Conservation (phyloP, 2,888 invertebrate species). For the Tenthredo distinguenda region DNA sequence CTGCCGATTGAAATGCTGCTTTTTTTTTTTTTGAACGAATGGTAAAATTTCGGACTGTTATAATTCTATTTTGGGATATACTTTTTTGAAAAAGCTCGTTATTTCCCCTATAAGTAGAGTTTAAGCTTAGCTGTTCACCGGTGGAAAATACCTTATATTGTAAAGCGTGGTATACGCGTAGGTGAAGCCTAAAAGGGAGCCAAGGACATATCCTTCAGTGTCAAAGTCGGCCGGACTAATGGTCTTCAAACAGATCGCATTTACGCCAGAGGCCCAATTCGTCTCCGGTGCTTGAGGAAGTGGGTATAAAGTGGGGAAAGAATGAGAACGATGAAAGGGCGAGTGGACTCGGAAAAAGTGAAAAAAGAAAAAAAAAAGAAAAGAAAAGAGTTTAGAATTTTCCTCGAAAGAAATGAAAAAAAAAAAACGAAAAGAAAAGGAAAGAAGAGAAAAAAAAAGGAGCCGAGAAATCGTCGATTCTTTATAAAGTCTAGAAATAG, state of each 20-base stretch:
- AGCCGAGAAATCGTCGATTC: conserved; percentile 26
- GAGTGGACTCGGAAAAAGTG: conserved; percentile 32
- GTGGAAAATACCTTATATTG: background rate
- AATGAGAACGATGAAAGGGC: conserved; percentile 18
- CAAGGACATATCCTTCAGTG: conserved; percentile 28
- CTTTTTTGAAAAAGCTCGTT: background rate
- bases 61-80: background rate
- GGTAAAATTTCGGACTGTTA: background rate
- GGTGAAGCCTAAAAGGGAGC: background rate
- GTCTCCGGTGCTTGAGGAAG: background rate
- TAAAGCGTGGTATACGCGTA: background rate
- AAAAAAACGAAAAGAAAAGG: background rate
- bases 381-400: background rate
- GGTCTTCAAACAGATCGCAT: conserved; percentile 51
- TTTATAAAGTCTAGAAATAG: background rate
- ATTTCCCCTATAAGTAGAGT: background rate
- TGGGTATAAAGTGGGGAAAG: conserved; percentile 13
- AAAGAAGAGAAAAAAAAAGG: background rate
- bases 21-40: background rate
- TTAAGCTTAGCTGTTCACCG: no score
- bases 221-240: conserved; percentile 49
- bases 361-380: background rate
- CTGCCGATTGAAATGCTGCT: background rate
- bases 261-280: conserved; percentile 22
- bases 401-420: background rate